These are phyloP conservation scores for Phthorimaea operculella DNA, from an alignment of 1,140 invertebrate genomes.

Conservation along the genomic window DNA sequence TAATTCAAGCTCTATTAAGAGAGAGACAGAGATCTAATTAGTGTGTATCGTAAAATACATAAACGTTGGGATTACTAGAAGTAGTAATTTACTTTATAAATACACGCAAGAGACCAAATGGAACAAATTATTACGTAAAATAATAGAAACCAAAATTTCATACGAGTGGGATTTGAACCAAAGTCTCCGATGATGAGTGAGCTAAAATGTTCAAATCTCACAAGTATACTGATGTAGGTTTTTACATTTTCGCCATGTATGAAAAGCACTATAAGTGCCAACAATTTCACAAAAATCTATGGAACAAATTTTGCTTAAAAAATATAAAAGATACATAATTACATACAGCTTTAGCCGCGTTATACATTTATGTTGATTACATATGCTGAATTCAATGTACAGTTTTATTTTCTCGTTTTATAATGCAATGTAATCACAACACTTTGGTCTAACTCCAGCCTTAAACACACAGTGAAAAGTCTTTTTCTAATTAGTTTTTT, in stretches of 20 bases:
- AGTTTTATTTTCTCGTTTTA: constrained; percentile 25
- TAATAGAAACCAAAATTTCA: too few species aligned
- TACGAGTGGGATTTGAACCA: too few species aligned
- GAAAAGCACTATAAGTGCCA: too few species aligned
- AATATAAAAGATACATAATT: constrained; percentile 3
- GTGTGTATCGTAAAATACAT: not conserved
- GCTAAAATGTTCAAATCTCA: too few species aligned
- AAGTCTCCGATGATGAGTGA: too few species aligned
- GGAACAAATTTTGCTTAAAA: not conserved
- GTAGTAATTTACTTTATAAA: constrained; percentile 3
- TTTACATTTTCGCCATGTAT: too few species aligned
- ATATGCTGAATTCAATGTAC: constrained; percentile 43
- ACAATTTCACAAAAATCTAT: too few species aligned
- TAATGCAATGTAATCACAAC: constrained; percentile 59
- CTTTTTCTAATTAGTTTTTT: constrained; percentile 15
- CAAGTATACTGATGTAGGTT: too few species aligned
- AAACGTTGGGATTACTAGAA: constrained; percentile 2
- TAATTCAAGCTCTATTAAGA: constrained; percentile 23
- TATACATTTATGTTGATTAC: constrained; percentile 35
- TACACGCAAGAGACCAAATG: constrained; percentile 19
- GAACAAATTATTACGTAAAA: constrained; percentile 4
- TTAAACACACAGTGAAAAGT: constrained; percentile 38
- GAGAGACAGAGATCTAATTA: constrained; percentile 48
- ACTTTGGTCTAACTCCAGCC: constrained; percentile 70
- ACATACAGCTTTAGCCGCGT: constrained; percentile 38